Evolutionary conservation across 2,888 invertebrate species (phyloP), one percentile per base, ranked within the genome.

Genomic region (Aplocera efformata): DNA sequence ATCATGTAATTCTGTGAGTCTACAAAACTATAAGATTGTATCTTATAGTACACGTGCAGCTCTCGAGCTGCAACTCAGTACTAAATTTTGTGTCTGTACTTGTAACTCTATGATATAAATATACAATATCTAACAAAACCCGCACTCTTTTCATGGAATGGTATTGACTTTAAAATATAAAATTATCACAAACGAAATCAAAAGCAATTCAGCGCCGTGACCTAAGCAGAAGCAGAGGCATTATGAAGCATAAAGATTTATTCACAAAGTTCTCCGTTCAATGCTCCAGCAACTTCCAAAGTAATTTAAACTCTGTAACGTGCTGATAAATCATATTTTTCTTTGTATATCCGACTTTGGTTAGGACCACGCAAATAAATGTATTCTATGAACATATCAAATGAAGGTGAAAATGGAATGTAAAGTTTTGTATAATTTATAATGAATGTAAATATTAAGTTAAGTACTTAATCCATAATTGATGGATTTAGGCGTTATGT

Each of bases 301-400:
- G 44, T 44, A 39, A 44, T 44, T 36, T 44, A 35, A 44, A 44
- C 44, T 44, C 39, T 32, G 44, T 32, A 39, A 32, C 20, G 35
- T 32, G 39, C n/a, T n/a, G 25, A 40, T 44, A 44, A 40, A 44
- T 44, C 39, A 44, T 39, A 39, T 36, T 40, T 39, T 44, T 8
- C 32, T 11, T 30, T 8, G 13, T 7, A 29, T 10, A 3, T 7
- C 21, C 10, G 1, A 6, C 21, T n/a, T 8, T 21, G 9, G 9
- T 21, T 7, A 8, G 7, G n/a, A 22, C 10, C 21, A 3, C 21
- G 6, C 3, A 20, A 29, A 30, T 30, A 10, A 7, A 30, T 8
- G 10, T 17, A 30, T 29, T 29, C 20, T 30, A 30, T n/a, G 21
- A n/a, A 32, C 31, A 32, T 32, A 32, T 32, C 31, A 32, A n/a